A percentile compares a stretch with the other conserved stretches of the same genome.
These are phyloP conservation scores for Neoniphon sammara DNA, from an alignment of 2,797 vertebrate genomes.

Conservation along the genomic window DNA sequence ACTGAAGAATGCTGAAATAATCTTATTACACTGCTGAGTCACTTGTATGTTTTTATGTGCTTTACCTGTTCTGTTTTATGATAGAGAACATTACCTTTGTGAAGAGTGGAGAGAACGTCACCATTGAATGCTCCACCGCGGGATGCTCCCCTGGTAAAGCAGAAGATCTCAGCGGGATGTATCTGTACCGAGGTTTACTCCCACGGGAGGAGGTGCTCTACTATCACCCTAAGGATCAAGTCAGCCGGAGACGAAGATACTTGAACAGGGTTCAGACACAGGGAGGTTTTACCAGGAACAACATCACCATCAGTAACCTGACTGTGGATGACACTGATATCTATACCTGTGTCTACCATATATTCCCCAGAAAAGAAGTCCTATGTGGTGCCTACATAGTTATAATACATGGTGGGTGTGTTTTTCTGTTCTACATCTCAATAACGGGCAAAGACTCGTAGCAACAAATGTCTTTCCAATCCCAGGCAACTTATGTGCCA, in stretches of 20 bases:
- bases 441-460: too few relatives aligned
- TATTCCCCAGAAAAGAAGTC: rapidly evolving
- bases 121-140: conserved; percentile 35
- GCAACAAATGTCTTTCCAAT: too few relatives aligned
- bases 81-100: background rate
- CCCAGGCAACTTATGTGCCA: too few relatives aligned
- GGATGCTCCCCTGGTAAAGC: rapidly evolving
- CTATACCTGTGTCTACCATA: conserved; percentile 50
- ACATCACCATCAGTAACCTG: conserved; percentile 55
- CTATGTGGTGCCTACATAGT: background rate
- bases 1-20: background rate
- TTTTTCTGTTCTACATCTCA: background rate
- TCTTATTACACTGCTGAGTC: background rate
- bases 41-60: background rate
- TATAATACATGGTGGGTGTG: conserved; percentile 23
- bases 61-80: background rate
- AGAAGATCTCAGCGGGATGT: background rate
- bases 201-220: background rate
- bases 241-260: rapidly evolving
- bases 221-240: background rate
- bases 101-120: conserved; percentile 21
- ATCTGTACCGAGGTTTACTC: background rate
- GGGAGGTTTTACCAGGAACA: background rate
- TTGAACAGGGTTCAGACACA: background rate
- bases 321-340: conserved; percentile 38